Conservation (phyloP, 2,113 vertebrate genomes). For the Hymenochirus boettgeri region DNA sequence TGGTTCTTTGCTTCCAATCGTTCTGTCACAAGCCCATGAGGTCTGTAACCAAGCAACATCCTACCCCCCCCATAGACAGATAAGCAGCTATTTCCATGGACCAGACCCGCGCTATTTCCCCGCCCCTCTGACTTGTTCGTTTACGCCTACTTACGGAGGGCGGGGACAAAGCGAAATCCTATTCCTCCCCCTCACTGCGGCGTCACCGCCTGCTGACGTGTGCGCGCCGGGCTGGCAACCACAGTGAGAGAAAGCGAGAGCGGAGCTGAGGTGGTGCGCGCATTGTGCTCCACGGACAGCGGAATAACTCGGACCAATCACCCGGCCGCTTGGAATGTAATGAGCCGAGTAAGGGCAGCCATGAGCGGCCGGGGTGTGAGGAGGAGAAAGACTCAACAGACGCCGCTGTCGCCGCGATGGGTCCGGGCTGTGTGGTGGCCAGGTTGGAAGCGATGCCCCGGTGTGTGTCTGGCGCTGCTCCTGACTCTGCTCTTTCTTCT, state of each 20-base stretch:
- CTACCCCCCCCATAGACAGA: no score
- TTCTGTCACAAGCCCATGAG: no score
- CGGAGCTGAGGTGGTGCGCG: conserved; percentile 14
- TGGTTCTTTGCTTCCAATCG: no score
- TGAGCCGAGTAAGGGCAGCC: conserved; percentile 12
- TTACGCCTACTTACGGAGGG: not conserved
- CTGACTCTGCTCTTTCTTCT: conserved; percentile 11
- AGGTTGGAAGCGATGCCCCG: conserved; percentile 5
- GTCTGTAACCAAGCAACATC: no score
- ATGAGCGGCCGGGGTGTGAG: conserved; percentile 18
- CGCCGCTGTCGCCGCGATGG: not conserved
- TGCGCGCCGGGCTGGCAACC: not conserved
- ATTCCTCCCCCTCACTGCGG: conserved; percentile 11
- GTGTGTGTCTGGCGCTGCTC: conserved; percentile 30
- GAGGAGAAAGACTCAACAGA: not conserved
- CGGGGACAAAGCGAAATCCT: not conserved
- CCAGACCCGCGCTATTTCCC: no score
- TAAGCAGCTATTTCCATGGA: no score
- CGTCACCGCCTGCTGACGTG: conserved; percentile 35
- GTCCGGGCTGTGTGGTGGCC: not conserved
- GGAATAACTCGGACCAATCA: not conserved
- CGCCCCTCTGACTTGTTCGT: no score
- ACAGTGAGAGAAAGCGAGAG: not conserved
- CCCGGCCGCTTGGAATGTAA: conserved; percentile 23
- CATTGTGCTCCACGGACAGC: no score